A percentile compares a stretch with the other conserved stretches of the same genome.
phyloP scores from a whole-genome alignment of 2,888 invertebrate species.

The Anoncus sp. region DNA sequence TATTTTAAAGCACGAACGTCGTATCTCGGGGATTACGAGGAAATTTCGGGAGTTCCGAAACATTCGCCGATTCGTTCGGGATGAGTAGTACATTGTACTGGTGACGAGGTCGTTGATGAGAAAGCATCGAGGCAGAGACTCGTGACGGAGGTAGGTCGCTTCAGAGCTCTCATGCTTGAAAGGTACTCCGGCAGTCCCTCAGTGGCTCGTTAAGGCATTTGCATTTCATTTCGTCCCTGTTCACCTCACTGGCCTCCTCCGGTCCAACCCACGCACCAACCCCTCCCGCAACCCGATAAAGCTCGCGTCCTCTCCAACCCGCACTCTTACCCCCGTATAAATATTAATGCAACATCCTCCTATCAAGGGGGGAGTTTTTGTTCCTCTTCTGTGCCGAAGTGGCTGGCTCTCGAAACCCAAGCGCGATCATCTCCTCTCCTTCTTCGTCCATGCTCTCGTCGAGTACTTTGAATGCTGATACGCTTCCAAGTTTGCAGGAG shows the following conservation, averaged over 20 bases:
- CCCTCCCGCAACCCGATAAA: constrained; percentile 42
- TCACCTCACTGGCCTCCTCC: constrained; percentile 63
- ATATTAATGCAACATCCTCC: constrained; percentile 83
- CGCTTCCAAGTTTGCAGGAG: constrained; percentile 73
- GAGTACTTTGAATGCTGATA: constrained; percentile 83
- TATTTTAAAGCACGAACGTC: constrained; percentile 45
- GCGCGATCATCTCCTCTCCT: constrained; percentile 67
- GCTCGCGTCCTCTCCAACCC: constrained; percentile 46
- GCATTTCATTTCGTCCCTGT: constrained; percentile 82
- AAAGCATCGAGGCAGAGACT: constrained; percentile 73
- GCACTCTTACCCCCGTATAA: constrained; percentile 79
- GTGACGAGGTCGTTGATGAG: constrained; percentile 79
- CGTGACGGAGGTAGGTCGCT: constrained; percentile 74
- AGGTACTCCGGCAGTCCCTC: constrained; percentile 81
- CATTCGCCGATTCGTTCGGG: constrained; percentile 46
- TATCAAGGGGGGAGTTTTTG: constrained; percentile 82
- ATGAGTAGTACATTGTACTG: constrained; percentile 41
- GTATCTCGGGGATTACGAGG: constrained; percentile 35
- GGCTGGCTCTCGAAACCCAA: constrained; percentile 62
- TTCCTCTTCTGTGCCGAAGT: constrained; percentile 74
- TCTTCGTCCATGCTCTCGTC: constrained; percentile 59
- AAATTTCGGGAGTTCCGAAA: constrained; percentile 50
- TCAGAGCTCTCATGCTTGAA: constrained; percentile 68
- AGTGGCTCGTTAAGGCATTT: constrained; percentile 83
- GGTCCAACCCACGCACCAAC: constrained; percentile 44